These are phyloP conservation scores for Paratrypauchen microcephalus DNA, from an alignment of 2,797 vertebrate species.

Conservation along the genomic window DNA sequence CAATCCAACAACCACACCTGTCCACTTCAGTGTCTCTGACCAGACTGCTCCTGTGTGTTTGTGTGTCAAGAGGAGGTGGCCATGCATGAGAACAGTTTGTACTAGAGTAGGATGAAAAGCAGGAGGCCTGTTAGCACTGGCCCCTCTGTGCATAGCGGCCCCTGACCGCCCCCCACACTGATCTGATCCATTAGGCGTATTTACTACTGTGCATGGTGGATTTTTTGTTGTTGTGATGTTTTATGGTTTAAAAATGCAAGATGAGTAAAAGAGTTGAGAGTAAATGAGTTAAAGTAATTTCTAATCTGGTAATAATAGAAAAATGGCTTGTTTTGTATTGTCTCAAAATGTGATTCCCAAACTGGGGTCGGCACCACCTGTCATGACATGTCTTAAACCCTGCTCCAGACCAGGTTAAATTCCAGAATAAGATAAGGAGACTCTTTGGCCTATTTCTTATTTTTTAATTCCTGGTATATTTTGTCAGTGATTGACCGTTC, in stretches of 20 bases:
- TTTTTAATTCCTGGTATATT: too few relatives aligned
- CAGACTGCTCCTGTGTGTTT: constrained; percentile 10
- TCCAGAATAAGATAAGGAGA: too few relatives aligned
- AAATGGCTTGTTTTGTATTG: background rate
- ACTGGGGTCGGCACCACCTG: too few relatives aligned
- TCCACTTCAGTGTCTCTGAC: constrained; percentile 32
- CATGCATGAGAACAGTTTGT: constrained; percentile 54
- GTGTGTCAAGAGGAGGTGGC: constrained; percentile 23
- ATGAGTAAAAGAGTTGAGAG: too few relatives aligned
- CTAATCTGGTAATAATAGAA: background rate
- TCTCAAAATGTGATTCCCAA: background rate
- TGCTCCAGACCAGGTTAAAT: too few relatives aligned
- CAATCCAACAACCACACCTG: constrained; percentile 19
- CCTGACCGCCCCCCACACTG: constrained; percentile 21
- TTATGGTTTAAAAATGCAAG: background rate
- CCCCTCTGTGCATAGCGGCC: constrained; percentile 19
- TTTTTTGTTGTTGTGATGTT: background rate
- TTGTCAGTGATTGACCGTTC: too few relatives aligned
- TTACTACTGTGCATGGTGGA: constrained; percentile 21
- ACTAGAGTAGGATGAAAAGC: constrained; percentile 28
- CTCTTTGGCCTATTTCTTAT: too few relatives aligned
- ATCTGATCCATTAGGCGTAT: constrained; percentile 27
- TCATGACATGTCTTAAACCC: too few relatives aligned
- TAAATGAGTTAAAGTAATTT: background rate
- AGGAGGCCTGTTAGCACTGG: constrained; percentile 35